Conservation (phyloP, 1,140 invertebrate species). For the Diabrotica undecimpunctata region DNA sequence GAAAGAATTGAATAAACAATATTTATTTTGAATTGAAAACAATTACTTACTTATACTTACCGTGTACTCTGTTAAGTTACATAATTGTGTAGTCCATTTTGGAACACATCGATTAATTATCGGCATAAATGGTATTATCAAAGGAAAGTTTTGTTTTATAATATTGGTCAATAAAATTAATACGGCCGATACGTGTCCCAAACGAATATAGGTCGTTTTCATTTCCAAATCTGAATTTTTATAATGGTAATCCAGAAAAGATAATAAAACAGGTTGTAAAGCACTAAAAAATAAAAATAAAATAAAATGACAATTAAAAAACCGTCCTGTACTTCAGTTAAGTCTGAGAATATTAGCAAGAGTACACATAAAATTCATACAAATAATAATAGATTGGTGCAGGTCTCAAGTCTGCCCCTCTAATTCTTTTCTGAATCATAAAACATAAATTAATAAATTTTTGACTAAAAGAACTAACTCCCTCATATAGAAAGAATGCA, state of each 20-base stretch:
- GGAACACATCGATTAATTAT: slow-evolving; percentile 17
- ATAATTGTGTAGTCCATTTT: slow-evolving; percentile 46
- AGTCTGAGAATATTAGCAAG: too few species aligned
- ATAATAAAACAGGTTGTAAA: slow-evolving; percentile 48
- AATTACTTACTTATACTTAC: slow-evolving; percentile 27
- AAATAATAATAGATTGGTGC: too few species aligned
- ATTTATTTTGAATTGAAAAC: too few species aligned
- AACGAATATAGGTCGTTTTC: slow-evolving; percentile 48
- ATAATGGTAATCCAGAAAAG: slow-evolving; percentile 52
- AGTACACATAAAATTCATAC: too few species aligned
- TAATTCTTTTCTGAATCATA: not conserved
- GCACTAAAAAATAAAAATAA: slow-evolving; percentile 30
- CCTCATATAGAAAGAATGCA: too few species aligned
- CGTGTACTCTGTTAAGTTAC: slow-evolving; percentile 34
- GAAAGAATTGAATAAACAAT: too few species aligned
- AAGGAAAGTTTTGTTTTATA: slow-evolving; percentile 8
- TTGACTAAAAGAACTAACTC: too few species aligned
- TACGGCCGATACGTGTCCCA: slow-evolving; percentile 51
- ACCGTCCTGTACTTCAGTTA: too few species aligned
- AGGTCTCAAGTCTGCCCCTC: too few species aligned
- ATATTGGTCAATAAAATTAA: slow-evolving; percentile 41
- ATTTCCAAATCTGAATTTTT: slow-evolving; percentile 50
- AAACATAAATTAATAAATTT: not conserved
- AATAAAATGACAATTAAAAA: not conserved
- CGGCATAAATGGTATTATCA: slow-evolving; percentile 11